Conservation (phyloP, 2,113 vertebrate species). For the Chloropsis cyanopogon region DNA sequence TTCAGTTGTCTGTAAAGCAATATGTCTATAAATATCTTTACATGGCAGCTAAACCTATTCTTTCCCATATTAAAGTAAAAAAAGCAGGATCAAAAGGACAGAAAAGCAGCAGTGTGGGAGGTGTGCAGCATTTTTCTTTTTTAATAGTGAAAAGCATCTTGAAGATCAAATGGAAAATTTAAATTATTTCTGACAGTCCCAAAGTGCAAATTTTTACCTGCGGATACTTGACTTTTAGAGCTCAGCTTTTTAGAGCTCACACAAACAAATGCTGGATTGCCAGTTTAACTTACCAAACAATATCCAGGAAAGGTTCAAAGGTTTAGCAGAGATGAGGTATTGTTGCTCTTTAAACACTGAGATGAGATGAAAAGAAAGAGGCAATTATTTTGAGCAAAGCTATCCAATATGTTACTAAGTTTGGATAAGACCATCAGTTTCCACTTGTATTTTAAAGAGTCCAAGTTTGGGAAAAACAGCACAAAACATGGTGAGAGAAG, state of each 20-base stretch:
- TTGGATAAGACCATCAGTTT: conserved; percentile 14
- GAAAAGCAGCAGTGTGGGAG: background rate
- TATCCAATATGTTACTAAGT: conserved; percentile 53
- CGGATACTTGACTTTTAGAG: background rate
- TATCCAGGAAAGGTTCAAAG: conserved; percentile 27
- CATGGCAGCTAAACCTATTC: background rate
- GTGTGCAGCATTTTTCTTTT: background rate
- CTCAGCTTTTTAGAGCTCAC: background rate
- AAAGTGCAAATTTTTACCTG: background rate
- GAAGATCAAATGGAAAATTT: background rate
- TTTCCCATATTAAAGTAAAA: background rate
- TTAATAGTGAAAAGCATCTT: background rate
- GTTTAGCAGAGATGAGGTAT: conserved; percentile 41
- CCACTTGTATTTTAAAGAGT: conserved; percentile 2
- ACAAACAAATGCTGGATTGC: background rate
- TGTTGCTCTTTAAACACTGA: conserved; percentile 39
- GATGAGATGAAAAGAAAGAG: conserved; percentile 56
- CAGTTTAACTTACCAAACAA: background rate
- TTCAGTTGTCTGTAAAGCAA: background rate
- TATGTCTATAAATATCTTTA: background rate
- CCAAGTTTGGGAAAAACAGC: background rate
- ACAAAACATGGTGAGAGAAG: background rate
- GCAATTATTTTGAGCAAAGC: conserved; percentile 42
- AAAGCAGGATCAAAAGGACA: background rate
- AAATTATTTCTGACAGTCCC: background rate